Percentiles rank a stretch among this genome's conserved stretches.
Evolutionary conservation across 2,888 invertebrate species (phyloP).

Genomic region (Clitarchus hookeri): DNA sequence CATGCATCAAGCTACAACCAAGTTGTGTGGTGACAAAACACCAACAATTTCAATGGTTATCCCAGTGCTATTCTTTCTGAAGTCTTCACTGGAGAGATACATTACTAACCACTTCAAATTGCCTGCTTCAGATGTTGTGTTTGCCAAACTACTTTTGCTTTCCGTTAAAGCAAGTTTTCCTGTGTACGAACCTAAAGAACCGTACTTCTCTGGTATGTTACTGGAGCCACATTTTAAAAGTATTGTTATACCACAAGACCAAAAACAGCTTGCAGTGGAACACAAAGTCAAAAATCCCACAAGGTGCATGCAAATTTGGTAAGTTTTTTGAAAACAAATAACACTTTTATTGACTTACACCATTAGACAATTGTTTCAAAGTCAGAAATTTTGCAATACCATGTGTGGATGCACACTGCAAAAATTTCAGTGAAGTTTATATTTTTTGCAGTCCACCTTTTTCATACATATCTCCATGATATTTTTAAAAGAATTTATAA

Average conservation of each 20-base stretch:
- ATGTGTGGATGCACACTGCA: no score
- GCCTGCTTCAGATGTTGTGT: neutral
- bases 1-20: neutral
- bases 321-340: no score
- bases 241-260: neutral
- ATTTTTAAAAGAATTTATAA: no score
- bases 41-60: neutral
- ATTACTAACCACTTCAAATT: neutral
- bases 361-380: no score
- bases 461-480: no score
- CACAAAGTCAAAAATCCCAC: neutral
- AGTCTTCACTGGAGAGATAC: neutral
- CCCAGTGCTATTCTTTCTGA: neutral
- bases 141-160: neutral
- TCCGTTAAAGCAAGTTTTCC: neutral
- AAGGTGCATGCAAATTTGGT: neutral
- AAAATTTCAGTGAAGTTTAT: no score
- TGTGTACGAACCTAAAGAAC: neutral
- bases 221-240: neutral
- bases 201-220: no score
- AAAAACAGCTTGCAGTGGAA: neutral
- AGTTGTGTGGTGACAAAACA: neutral
- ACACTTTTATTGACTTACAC: no score
- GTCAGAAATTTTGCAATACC: no score
- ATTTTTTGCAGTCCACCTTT: no score